phyloP scores from a whole-genome alignment of 2,888 invertebrate species.

The Chloroclysta siterata region DNA sequence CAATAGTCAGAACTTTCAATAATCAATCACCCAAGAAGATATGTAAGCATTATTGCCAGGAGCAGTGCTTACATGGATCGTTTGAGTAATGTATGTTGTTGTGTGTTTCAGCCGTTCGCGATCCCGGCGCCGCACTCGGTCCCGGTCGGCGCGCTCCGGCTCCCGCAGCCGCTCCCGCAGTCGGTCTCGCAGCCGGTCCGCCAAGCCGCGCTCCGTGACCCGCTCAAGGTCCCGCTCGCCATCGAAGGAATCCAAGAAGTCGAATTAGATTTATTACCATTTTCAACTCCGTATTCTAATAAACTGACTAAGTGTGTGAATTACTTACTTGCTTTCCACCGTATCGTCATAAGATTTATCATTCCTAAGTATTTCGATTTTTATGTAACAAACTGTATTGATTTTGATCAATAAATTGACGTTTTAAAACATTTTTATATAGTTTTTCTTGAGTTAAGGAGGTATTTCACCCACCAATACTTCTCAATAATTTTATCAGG shows the following conservation, averaged over 20 bases:
- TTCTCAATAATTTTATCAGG: too few relatives aligned
- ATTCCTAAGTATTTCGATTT: conserved; percentile 68
- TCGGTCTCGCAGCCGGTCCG: conserved; percentile 80
- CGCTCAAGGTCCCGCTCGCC: conserved; percentile 79
- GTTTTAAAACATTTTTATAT: conserved; percentile 34
- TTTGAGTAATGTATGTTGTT: conserved; percentile 32
- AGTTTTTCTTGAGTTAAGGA: background rate
- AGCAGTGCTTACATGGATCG: background rate
- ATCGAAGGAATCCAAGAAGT: conserved; percentile 81
- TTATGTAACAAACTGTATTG: conserved; percentile 63
- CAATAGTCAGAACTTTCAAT: background rate
- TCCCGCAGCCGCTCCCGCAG: conserved; percentile 78
- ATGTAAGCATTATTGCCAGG: conserved; percentile 12
- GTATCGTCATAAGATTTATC: conserved; percentile 56
- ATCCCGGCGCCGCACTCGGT: conserved; percentile 86
- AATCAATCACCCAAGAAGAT: background rate
- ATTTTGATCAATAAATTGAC: conserved; percentile 70
- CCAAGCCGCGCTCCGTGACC: conserved; percentile 77
- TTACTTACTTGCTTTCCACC: conserved; percentile 46
- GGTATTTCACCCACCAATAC: background rate
- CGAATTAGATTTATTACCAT: conserved; percentile 59
- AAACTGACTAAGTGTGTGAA: conserved; percentile 42
- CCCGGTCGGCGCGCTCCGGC: conserved; percentile 82
- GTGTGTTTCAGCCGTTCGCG: conserved; percentile 83
- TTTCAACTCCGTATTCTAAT: conserved; percentile 37